Evolutionary conservation across 2,113 vertebrate genomes (phyloP).

Genomic region (Bambusicola thoracicus): DNA sequence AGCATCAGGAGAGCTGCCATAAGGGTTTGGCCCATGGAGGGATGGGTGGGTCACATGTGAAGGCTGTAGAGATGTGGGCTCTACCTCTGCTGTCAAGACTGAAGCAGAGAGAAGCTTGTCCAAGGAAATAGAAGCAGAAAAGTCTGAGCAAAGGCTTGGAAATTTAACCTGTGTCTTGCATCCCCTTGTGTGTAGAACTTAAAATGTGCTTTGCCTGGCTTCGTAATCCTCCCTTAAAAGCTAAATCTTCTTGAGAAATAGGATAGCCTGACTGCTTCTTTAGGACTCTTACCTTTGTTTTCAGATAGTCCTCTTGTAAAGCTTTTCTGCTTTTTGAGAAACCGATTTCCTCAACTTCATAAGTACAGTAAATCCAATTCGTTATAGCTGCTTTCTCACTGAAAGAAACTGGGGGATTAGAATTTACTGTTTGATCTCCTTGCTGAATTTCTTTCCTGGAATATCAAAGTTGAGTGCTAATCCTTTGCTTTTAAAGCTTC

Average conservation of each 20-base stretch:
- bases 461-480: slow-evolving; percentile 7
- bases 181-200: neutral
- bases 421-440: slow-evolving; percentile 16
- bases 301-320: neutral
- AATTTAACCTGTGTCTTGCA: neutral
- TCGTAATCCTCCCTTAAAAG: neutral
- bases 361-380: slow-evolving; percentile 37
- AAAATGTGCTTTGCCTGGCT: neutral
- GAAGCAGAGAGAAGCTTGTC: neutral
- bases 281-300: neutral
- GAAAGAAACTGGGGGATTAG: slow-evolving; percentile 2
- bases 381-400: slow-evolving; percentile 7
- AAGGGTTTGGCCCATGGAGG: accelerated
- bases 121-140: neutral
- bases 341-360: neutral
- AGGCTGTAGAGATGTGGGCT: neutral
- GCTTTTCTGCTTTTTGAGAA: neutral
- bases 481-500: slow-evolving; percentile 26
- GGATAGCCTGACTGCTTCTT: neutral
- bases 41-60: neutral
- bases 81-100: neutral
- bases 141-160: neutral
- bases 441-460: neutral
- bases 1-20: neutral
- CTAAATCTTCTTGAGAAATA: neutral